Evolutionary conservation across 1,140 invertebrate species (phyloP).

Genomic region (Spodoptera litura): DNA sequence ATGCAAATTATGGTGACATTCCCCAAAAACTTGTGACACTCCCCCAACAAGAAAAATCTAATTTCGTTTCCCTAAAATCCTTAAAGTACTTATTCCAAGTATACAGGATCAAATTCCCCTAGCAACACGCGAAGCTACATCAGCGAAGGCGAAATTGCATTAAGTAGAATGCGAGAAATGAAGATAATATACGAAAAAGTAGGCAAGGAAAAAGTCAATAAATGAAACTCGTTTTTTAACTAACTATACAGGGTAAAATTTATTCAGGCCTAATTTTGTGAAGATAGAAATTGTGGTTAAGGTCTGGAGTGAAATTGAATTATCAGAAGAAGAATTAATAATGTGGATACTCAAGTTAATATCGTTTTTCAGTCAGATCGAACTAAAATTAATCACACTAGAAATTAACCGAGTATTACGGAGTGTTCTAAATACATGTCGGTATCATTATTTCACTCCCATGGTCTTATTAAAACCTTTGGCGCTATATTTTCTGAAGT

Average conservation of each 20-base stretch:
- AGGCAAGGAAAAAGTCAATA: not conserved
- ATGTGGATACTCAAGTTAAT: too few species aligned
- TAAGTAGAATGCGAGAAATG: slow-evolving; percentile 35
- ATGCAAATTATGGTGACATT: slow-evolving; percentile 32
- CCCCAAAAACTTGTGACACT: slow-evolving; percentile 31
- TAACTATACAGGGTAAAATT: not conserved
- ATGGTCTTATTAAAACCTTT: too few species aligned
- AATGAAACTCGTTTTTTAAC: not conserved
- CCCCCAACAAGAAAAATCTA: slow-evolving; percentile 25
- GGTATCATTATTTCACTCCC: too few species aligned
- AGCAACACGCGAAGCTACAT: slow-evolving; percentile 18
- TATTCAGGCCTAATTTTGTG: too few species aligned
- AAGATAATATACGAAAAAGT: slow-evolving; percentile 17
- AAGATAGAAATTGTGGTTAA: too few species aligned
- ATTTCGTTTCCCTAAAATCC: slow-evolving; percentile 33
- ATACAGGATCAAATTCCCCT: slow-evolving; percentile 31
- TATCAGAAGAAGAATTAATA: too few species aligned
- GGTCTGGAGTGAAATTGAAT: too few species aligned
- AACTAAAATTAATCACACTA: too few species aligned
- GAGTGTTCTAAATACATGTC: too few species aligned
- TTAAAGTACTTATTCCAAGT: slow-evolving; percentile 35
- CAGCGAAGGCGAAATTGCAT: slow-evolving; percentile 32
- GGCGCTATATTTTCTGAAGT: too few species aligned
- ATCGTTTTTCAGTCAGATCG: too few species aligned
- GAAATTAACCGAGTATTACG: too few species aligned